phyloP scores from a whole-genome alignment of 1,140 invertebrate genomes.

The Steinernema khuongi region DNA sequence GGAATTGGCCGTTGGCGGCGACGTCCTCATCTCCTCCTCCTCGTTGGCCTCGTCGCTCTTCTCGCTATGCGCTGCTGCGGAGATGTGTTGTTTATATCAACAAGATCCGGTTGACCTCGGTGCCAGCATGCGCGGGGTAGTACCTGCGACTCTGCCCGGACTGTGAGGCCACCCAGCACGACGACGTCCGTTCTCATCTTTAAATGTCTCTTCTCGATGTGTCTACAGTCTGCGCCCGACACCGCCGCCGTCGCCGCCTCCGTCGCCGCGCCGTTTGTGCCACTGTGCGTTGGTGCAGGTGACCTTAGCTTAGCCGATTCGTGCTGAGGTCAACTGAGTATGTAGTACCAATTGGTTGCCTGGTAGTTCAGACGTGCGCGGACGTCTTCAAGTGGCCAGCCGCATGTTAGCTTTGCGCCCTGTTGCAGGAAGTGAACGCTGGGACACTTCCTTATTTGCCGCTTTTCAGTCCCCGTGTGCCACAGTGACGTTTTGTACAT shows the following conservation, averaged over 20 bases:
- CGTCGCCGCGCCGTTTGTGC: not conserved
- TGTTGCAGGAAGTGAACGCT: too few species aligned
- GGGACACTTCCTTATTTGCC: too few species aligned
- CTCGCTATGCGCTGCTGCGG: not conserved
- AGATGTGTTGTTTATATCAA: constrained; percentile 17
- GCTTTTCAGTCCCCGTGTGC: too few species aligned
- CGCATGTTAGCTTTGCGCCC: too few species aligned
- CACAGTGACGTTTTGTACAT: too few species aligned
- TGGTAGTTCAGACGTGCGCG: too few species aligned
- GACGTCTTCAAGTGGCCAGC: too few species aligned
- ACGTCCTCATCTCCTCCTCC: not conserved
- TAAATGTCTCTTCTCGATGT: constrained; percentile 9
- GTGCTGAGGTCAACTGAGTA: not conserved
- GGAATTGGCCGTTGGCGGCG: not conserved
- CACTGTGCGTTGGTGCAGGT: constrained; percentile 14
- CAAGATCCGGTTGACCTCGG: constrained; percentile 16
- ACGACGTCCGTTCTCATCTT: constrained; percentile 4
- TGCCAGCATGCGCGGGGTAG: constrained; percentile 16
- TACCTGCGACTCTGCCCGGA: not conserved
- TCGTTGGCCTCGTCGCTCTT: not conserved
- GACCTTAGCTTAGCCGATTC: constrained; percentile 11
- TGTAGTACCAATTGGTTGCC: too few species aligned
- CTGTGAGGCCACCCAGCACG: not conserved
- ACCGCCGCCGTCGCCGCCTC: not conserved
- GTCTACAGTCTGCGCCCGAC: not conserved